A percentile compares a stretch with the other conserved stretches of the same genome.
phyloP scores from a whole-genome alignment of 2,797 vertebrate genomes.

The Eremophila alpestris region DNA sequence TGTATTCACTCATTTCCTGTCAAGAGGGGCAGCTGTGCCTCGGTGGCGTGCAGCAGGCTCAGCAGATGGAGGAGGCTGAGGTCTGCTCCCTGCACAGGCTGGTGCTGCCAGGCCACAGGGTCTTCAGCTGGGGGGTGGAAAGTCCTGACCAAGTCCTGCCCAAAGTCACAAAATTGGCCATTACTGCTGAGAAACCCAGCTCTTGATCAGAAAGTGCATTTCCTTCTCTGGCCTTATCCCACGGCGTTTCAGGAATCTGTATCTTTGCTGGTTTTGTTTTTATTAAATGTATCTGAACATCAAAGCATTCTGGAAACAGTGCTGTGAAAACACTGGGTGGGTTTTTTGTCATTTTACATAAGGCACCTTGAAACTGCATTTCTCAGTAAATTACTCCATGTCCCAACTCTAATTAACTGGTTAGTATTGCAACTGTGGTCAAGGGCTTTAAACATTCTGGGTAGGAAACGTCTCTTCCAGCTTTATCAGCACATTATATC shows the following conservation, averaged over 20 bases:
- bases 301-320: neutral
- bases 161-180: neutral
- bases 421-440: constrained; percentile 2
- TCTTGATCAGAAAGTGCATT: neutral
- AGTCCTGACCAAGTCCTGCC: neutral
- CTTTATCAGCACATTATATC: neutral
- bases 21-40: rapidly evolving
- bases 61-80: neutral
- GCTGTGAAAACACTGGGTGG: neutral
- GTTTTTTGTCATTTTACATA: neutral
- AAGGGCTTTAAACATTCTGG: constrained; percentile 5
- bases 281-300: neutral
- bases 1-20: neutral
- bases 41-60: rapidly evolving
- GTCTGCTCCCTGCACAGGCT: neutral
- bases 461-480: neutral
- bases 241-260: neutral
- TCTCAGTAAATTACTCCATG: neutral
- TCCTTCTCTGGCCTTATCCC: neutral
- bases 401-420: constrained; percentile 11
- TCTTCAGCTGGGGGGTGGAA: neutral
- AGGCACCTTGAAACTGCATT: constrained; percentile 8
- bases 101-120: neutral
- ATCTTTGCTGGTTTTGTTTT: neutral
- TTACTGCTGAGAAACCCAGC: neutral